Evolutionary conservation across 2,797 vertebrate species (phyloP), one percentile per base, ranked within the genome.

Genomic region (Myoxocephalus aenaeus): DNA sequence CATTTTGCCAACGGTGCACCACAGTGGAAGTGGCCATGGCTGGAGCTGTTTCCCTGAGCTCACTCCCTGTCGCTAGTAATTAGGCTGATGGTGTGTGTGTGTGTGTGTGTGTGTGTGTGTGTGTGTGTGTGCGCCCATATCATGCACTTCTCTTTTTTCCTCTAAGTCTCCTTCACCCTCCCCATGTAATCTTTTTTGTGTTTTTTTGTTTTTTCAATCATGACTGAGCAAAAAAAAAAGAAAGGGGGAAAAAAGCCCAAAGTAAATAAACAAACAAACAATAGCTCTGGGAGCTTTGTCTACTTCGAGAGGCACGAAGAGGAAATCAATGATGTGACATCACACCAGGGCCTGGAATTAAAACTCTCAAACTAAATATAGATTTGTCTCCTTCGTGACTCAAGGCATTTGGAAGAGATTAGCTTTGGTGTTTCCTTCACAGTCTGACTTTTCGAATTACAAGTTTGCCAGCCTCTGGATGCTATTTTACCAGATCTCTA

Each of bases 1-100:
- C 88, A 85, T 73, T 75, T 73, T 86, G 86, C 91, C 90, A 92
- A 82, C 17, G 61, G 90, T 91, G 89, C 85, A 84, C 73, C 89
- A 73, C 88, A 87, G 89, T 86, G 62, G 82, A 92, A 90, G 85
- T 92, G 85, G 86, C 89, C 88, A 29, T 80, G 62, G 86, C 84
- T 86, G 73, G 77, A 67, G 84, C 75, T 42, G 76, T 85, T 90
- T 90, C 89, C 89, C 82, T 79, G 8, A 83, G 87, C 87, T 86
- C 76, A 70, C 40, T 86, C 75, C 69, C 80, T 92, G 92, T 94
- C 92, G 40, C 81, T 79, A 87, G 80, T 90, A 93, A 93, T 94
- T 93, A 94, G 83, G 32, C 80, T 91, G 92, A 93, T 85, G 87
- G 85, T 62, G 38, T 86, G 65, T 56, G 18, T 27, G 25, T 62